Evolutionary conservation across 1,140 invertebrate species (phyloP).

Genomic region (Heliconius congener): DNA sequence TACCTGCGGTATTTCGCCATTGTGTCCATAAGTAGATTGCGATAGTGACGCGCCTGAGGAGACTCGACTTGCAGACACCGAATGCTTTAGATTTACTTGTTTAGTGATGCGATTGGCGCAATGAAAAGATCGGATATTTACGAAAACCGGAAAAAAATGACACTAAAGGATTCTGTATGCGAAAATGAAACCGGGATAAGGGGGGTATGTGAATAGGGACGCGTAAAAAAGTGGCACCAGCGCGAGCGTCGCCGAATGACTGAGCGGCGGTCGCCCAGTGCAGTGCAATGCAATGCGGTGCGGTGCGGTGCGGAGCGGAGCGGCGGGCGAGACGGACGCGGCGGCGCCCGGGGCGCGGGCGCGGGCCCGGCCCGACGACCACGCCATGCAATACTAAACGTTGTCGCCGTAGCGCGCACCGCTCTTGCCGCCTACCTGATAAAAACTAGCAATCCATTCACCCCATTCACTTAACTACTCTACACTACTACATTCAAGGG

Average conservation of each 20-base stretch:
- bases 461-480: constrained; percentile 52
- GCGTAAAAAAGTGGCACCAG: constrained; percentile 55
- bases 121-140: constrained; percentile 8
- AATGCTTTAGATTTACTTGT: constrained; percentile 16
- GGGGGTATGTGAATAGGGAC: constrained; percentile 18
- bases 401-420: constrained; percentile 32
- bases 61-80: constrained; percentile 25
- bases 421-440: constrained; percentile 45
- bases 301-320: constrained; percentile 42
- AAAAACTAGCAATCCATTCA: constrained; percentile 66
- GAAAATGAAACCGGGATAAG: constrained; percentile 39
- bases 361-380: constrained; percentile 37
- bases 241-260: constrained; percentile 69
- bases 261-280: constrained; percentile 45
- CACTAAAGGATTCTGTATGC: constrained; percentile 23
- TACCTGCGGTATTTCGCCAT: constrained; percentile 74
- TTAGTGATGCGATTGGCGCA: constrained; percentile 1
- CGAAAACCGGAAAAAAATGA: constrained; percentile 18
- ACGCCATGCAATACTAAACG: constrained; percentile 39
- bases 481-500: constrained; percentile 46
- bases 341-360: constrained; percentile 37
- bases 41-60: constrained; percentile 43
- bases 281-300: constrained; percentile 36
- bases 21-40: constrained; percentile 54
- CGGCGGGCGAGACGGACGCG: constrained; percentile 45